phyloP scores from a whole-genome alignment of 2,797 vertebrate species.

The Gymnocypris eckloni region DNA sequence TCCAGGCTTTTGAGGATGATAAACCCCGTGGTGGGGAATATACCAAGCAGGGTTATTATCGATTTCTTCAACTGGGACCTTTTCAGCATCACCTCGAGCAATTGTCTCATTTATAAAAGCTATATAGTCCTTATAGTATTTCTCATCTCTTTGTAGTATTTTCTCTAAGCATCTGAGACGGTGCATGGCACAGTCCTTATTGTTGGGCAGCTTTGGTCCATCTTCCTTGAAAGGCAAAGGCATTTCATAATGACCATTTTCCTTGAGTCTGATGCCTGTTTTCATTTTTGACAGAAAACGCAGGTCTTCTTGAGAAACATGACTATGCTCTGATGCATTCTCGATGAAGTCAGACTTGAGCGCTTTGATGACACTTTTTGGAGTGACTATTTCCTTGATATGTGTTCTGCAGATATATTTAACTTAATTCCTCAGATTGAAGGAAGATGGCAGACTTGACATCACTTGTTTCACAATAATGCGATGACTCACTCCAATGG shows the following conservation, averaged over 20 bases:
- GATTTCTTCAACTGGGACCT: neutral
- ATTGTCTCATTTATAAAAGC: neutral
- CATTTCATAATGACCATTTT: conserved; percentile 50
- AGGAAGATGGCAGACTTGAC: conserved; percentile 17
- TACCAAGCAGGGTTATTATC: neutral
- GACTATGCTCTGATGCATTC: conserved; percentile 11
- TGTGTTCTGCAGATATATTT: conserved; percentile 44
- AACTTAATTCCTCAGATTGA: conserved; percentile 27
- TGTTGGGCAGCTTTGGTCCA: conserved; percentile 40
- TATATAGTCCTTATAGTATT: neutral
- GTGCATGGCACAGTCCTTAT: conserved; percentile 38
- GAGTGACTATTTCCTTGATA: too few relatives aligned
- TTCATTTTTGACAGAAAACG: conserved; percentile 47
- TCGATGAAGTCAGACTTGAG: conserved; percentile 56
- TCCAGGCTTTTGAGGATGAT: neutral
- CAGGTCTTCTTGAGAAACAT: conserved; percentile 51
- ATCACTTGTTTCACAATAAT: conserved; percentile 47
- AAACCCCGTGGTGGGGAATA: neutral
- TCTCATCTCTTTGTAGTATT: neutral
- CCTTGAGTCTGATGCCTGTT: conserved; percentile 41
- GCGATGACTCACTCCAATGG: conserved; percentile 55
- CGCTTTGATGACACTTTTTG: conserved; percentile 34
- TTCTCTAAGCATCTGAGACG: neutral
- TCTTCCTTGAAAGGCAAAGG: conserved; percentile 52
- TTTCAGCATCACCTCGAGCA: neutral